Base-by-base conservation (phyloP, 2,888 invertebrate genomes). In the Oscheius myriophilus region DNA sequence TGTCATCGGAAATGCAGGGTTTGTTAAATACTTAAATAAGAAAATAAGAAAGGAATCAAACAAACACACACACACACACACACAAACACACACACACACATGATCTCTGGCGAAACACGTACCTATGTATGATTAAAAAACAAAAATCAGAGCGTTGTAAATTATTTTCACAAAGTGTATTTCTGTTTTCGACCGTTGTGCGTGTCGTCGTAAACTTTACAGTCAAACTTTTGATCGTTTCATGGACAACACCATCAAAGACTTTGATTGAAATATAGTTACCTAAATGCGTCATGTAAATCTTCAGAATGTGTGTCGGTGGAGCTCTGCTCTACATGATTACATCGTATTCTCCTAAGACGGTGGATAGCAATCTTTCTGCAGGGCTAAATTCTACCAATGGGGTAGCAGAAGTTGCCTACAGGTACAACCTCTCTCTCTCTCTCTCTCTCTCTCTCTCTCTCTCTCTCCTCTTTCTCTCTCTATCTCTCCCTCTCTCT, bases 1-100 rank as follows among this genome's bases (percentile, higher is more conserved):
- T 49, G 67, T 58, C 12, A 67, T 67, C 21, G 67, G 67, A 45
- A 57, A 67, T 51, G 53, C 51, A 21, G 53, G 67, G 67, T 67
- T 55, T 4, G n/a, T 42, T 25, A n/a, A n/a, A n/a, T 12, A n/a
- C 9, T 46, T 49, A 14, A n/a, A n/a, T n/a, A n/a, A n/a, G 49
- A 43, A 45, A 23, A 9, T 33, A 33, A 43, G 11, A 43, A 43
- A 43, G 12, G 6, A 49, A 16, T 18, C 57, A 3, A 4, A 33
- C 33, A 33, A 3, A 42, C 33, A 9, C 33, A 33, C 33, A 33
- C 33, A 9, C 33, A 33, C 33, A 33, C 33, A 33, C 33, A 9
- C 33, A 33, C 4, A 9, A 6, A 33, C 4, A 33, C 33, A 33
- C 33, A 33, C 33, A 33, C 9, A 6, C 3, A 33, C 33, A 33